Evolutionary conservation across 92 coral and sea anemone species (phyloP), one percentile per base, ranked within the genome.

Genomic region (Anthopleura xanthogrammica): DNA sequence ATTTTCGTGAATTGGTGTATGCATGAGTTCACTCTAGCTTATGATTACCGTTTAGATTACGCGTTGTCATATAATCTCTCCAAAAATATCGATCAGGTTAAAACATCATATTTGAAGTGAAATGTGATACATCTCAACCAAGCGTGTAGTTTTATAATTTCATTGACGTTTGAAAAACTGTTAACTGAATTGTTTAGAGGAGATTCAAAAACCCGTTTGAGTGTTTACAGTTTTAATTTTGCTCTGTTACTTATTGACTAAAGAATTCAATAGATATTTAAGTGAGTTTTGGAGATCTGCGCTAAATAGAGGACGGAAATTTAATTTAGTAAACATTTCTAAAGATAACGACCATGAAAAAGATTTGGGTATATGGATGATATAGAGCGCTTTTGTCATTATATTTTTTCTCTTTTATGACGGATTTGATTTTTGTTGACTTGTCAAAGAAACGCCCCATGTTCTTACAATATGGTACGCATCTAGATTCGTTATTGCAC

Each of bases 21-120:
- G 88, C 88, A 78, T 85, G 88, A 79, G 77, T 85, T 78, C 23
- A 58, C 42, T n/a, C 79, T 56, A 39, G n/a, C 52, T 41, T 64
- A 78, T 71, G 52, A 81, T 68, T 75, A 24, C 40, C 60, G 41
- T 77, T 77, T 19, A 76, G 8, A 46, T 70, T 29, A 70, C 41
- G 84, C 84, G 23, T 48, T 65, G 77, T 48, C 41, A 68, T 70
- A 2, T 24, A 29, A 68, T 68, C 74, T 68, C 36, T 68, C 16
- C 4, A 29, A 68, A 68, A 68, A 3, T 12, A 23, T 8, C 6
- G 7, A 64, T 16, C 40, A 12, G 16, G 29, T 68, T 68, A 5
- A 68, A 68, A 8, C 74, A 29, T 42, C 11, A 68, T 68, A 68
- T 16, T 68, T 68, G 41, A 23, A 12, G 36, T 68, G 41, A 23